A percentile compares a stretch with the other conserved stretches of the same genome.
These are phyloP conservation scores for Oreocharis arfaki DNA, from an alignment of 2,113 vertebrate genomes.

Conservation along the genomic window DNA sequence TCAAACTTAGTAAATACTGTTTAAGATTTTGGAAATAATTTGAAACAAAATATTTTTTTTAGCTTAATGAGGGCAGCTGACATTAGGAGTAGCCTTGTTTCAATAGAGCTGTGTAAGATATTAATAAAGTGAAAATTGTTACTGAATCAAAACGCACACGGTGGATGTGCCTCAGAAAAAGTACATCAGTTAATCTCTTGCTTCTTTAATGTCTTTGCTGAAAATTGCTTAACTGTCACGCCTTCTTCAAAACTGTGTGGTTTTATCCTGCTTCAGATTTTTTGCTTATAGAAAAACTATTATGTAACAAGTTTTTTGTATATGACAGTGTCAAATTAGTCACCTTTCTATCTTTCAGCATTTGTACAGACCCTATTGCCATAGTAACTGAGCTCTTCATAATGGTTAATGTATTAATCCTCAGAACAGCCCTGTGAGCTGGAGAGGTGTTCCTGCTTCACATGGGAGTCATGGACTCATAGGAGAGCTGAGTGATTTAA, in stretches of 20 bases:
- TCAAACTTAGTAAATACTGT: background rate
- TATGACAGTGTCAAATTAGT: slow-evolving; percentile 36
- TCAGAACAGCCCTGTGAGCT: slow-evolving; percentile 1
- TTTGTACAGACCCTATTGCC: slow-evolving; percentile 47
- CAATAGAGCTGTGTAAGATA: background rate
- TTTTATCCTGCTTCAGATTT: background rate
- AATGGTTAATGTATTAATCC: slow-evolving; percentile 44
- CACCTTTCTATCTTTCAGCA: slow-evolving; percentile 49
- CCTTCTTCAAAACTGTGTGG: background rate
- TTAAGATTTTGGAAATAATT: background rate
- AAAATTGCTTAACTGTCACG: background rate
- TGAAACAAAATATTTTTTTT: background rate
- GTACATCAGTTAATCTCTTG: background rate
- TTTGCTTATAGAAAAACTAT: background rate
- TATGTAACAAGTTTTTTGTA: slow-evolving; percentile 30
- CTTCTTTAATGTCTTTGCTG: background rate
- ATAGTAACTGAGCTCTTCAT: slow-evolving; percentile 55
- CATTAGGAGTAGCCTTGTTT: background rate
- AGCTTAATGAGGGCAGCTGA: background rate
- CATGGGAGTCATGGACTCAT: background rate
- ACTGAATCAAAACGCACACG: background rate
- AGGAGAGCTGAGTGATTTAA: background rate
- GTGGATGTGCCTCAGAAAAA: background rate
- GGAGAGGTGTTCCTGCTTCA: background rate
- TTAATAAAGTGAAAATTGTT: background rate